These are phyloP conservation scores for Trachurus trachurus DNA, from an alignment of 2,797 vertebrate genomes.

Conservation along the genomic window DNA sequence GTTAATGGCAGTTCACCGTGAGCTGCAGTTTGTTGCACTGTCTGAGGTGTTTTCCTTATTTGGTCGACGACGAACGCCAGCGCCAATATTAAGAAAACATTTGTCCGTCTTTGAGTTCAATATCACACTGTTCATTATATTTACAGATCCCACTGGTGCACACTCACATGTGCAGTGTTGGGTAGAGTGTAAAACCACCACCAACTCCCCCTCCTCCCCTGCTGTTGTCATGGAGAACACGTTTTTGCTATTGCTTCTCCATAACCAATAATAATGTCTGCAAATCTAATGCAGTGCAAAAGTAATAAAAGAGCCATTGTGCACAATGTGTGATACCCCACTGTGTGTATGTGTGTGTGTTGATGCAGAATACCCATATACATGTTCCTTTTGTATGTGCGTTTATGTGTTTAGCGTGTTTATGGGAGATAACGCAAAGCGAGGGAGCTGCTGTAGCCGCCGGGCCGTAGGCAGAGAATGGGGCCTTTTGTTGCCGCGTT, in stretches of 20 bases:
- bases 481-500: constrained; percentile 72
- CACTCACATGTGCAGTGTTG: constrained; percentile 2
- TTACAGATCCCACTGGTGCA: constrained; percentile 48
- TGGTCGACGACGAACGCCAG: background rate
- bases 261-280: constrained; percentile 75
- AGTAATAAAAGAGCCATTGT: constrained; percentile 66
- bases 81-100: constrained; percentile 45
- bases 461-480: constrained; percentile 62
- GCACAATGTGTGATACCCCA: constrained; percentile 11
- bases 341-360: background rate
- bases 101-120: constrained; percentile 50
- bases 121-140: constrained; percentile 65
- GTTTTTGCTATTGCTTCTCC: constrained; percentile 52
- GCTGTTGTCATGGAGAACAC: constrained; percentile 76
- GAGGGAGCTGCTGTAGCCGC: constrained; percentile 32
- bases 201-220: background rate
- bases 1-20: constrained; percentile 21
- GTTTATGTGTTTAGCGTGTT: constrained; percentile 76
- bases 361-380: constrained; percentile 26
- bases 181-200: constrained; percentile 22
- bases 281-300: constrained; percentile 59
- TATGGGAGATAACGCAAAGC: constrained; percentile 75
- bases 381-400: constrained; percentile 67
- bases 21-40: constrained; percentile 8
- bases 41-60: too few species aligned